Base-by-base conservation (phyloP, 1,140 invertebrate genomes). In the Zaprionus vittiger region DNA sequence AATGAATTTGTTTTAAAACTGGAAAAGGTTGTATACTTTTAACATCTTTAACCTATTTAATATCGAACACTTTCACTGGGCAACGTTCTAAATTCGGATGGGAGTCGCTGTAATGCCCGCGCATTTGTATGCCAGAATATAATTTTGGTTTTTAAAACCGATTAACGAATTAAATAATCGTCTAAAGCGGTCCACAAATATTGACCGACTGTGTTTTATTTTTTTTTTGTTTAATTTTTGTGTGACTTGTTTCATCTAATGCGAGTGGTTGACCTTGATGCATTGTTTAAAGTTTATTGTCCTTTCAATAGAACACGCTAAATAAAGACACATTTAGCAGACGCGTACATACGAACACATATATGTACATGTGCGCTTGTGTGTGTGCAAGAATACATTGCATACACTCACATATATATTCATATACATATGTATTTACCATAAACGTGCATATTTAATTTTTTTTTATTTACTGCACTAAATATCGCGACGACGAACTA, bases 271-370 rank as follows among this genome's bases (percentile, higher is more conserved):
- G 86, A 91, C 86, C 86, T 91, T 91, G 86, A 77, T 75, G 74
- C 57, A 71, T 80, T 62, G 76, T 69, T 73, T 55, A 83, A 76
- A 91, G 86, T 91, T 91, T 91, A 91, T 91, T 91, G 86, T 91
- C 86, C 86, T 91, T 90, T 91, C 73, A 90, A 91, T 91, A 91
- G 85, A 91, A 89, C 86, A 90, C 85, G 84, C 84, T 87, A 89
- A 87, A 90, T 89, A 84, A 83, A 89, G 66, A 75, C 47, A 55
- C 69, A 73, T 83, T 83, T 72, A 83, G 73, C 69, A 60, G 64
- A 24, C 71, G 66, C 63, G 55, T 73, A 74, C 77, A 73, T 78
- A 77, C 22, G 49, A 47, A 59, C 28, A 54, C 6, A 38, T 52
- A 52, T 67, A 71, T 47, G 67, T 22, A 4, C 9, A 47, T 24